Evolutionary conservation across 2,797 vertebrate genomes (phyloP).

Genomic region (Botia almorhae): DNA sequence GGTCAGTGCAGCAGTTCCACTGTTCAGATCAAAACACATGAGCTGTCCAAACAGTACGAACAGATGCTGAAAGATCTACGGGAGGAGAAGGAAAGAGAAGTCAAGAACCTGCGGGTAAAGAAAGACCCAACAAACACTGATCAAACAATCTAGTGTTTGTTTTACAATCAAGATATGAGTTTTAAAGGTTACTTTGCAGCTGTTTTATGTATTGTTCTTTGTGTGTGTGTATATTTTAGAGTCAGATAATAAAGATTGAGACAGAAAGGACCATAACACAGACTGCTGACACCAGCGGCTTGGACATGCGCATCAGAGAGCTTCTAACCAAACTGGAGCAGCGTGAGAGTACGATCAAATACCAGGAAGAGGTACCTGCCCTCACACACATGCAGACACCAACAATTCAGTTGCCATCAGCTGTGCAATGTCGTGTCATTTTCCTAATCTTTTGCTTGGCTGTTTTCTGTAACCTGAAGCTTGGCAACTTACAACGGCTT

Average conservation of each 20-base stretch:
- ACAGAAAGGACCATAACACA: constrained; percentile 76
- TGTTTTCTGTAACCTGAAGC: too few relatives aligned
- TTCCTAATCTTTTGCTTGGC: too few relatives aligned
- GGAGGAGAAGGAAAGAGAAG: constrained; percentile 89
- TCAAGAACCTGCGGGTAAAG: constrained; percentile 84
- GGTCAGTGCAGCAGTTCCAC: constrained; percentile 75
- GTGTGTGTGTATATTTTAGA: constrained; percentile 56
- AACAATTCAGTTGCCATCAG: too few relatives aligned
- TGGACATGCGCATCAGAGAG: constrained; percentile 86
- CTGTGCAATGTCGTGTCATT: too few relatives aligned
- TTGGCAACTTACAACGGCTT: too few relatives aligned
- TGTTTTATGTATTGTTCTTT: constrained; percentile 1
- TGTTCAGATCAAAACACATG: constrained; percentile 85
- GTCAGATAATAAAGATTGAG: constrained; percentile 83
- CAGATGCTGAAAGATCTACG: constrained; percentile 85
- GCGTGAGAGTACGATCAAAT: constrained; percentile 84
- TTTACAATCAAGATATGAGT: not conserved
- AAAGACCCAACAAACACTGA: not conserved
- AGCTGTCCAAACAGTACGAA: constrained; percentile 86
- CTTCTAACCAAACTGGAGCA: constrained; percentile 83
- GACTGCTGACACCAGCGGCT: constrained; percentile 77
- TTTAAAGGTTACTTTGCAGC: not conserved
- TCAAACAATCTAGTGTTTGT: not conserved
- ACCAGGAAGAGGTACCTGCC: constrained; percentile 86
- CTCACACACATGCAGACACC: not conserved